Evolutionary conservation across 2,113 vertebrate genomes (phyloP), one percentile per base, ranked within the genome.

Genomic region (Vulpes ferrilata): DNA sequence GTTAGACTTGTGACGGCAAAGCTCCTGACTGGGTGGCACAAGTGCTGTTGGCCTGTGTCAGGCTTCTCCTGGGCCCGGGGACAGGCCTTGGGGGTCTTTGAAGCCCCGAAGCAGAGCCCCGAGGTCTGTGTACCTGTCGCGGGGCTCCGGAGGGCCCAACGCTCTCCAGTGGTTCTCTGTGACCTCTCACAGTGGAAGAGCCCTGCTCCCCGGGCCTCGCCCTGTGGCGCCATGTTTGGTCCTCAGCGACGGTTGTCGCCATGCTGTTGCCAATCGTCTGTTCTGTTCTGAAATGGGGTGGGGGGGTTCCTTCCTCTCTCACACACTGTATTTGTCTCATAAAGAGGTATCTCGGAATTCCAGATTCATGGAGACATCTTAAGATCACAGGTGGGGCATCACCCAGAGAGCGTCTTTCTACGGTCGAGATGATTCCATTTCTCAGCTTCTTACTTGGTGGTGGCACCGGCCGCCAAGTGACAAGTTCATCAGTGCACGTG

Each of bases 1-100:
- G 15, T 23, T 22, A 9, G 64, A 3, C 25, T 55, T 57, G 32
- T 38, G 76, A n/a, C 1, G 0, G 17, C 0, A 3, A 7, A 2
- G 11, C 64, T 4, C 13, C 23, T 16, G 27, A 22, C n/a, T 5
- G 0, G 11, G 11, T 9, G 65, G 6, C 81, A 12, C 11, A 3
- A 0, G 7, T 11, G 16, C 48, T 69, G 1, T 2, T 17, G 30
- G 27, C 7, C 43, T 25, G 2, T 64, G 19, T 30, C 22, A 25
- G 59, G 10, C 5, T 16, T 69, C 51, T 6, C 32, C 22, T 65
- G 69, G 51, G 11, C 8, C 2, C 5, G 0, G 3, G 3, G 48
- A 5, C 35, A 30, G 3, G 2, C 2, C 22, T 71, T 25, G 0
- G 76, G 64, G 20, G 17, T 65, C 76, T 80, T 48, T 25, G 27